These are phyloP conservation scores for Drosophila ironensis DNA, from an alignment of 1,140 invertebrate species.

Conservation along the genomic window DNA sequence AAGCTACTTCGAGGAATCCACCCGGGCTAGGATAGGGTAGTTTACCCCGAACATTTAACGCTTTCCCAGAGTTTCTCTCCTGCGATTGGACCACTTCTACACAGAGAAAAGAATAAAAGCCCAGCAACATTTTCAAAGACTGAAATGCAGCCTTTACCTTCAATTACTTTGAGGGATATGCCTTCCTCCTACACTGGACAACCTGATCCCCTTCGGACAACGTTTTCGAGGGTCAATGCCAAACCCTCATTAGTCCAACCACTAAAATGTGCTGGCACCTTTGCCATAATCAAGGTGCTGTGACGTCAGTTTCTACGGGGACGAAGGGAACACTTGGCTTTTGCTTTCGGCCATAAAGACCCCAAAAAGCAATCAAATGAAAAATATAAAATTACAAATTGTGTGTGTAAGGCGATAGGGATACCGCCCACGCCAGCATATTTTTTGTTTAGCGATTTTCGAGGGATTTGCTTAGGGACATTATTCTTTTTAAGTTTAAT, in stretches of 20 bases:
- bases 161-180: too few species aligned
- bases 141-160: too few species aligned
- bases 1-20: too few species aligned
- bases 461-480: background rate
- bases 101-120: too few species aligned
- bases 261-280: background rate
- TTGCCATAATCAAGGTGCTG: slow-evolving; percentile 25
- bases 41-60: too few species aligned
- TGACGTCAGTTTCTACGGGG: slow-evolving; percentile 41
- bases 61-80: too few species aligned
- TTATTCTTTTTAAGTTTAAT: slow-evolving; percentile 10
- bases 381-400: slow-evolving; percentile 74
- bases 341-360: slow-evolving; percentile 43
- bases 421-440: slow-evolving; percentile 28
- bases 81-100: too few species aligned
- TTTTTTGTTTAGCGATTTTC: background rate
- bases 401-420: slow-evolving; percentile 65
- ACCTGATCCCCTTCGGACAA: too few species aligned
- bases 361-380: slow-evolving; percentile 70
- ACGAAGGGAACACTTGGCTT: slow-evolving; percentile 1
- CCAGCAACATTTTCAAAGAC: too few species aligned
- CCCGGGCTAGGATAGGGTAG: too few species aligned
- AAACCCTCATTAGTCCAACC: slow-evolving; percentile 23
- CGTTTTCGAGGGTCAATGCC: background rate
- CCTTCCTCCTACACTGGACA: too few species aligned